Percentiles rank a stretch among this genome's conserved stretches.
Conservation (phyloP, 2,797 vertebrate species). For the Spinus pinus region DNA sequence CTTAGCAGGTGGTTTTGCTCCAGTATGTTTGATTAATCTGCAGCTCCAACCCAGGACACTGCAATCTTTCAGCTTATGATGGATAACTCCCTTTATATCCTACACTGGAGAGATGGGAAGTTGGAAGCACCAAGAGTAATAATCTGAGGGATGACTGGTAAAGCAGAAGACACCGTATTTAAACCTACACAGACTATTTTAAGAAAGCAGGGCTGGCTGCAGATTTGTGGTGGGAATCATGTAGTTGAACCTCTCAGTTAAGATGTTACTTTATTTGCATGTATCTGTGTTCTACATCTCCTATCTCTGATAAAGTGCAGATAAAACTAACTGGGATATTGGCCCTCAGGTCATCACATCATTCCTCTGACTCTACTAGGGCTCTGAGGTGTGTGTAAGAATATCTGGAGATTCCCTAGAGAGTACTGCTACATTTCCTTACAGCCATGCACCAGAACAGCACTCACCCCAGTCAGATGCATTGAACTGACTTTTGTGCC, state of each 20-base stretch:
- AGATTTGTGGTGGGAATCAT: not conserved
- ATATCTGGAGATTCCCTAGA: not conserved
- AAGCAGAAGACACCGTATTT: not conserved
- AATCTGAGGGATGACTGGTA: not conserved
- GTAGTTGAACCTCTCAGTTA: not conserved
- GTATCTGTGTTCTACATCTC: not conserved
- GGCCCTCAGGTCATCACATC: not conserved
- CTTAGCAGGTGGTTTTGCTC: not conserved
- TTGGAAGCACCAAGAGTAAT: not conserved
- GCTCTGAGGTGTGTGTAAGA: accelerated
- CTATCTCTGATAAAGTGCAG: not conserved
- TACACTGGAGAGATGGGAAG: not conserved
- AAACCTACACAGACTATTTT: not conserved
- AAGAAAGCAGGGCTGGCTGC: not conserved
- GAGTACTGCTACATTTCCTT: not conserved
- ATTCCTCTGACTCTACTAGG: not conserved
- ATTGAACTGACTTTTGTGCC: not conserved
- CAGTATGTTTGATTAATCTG: not conserved
- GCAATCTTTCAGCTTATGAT: not conserved
- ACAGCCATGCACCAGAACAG: not conserved
- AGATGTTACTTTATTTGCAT: not conserved
- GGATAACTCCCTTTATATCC: not conserved
- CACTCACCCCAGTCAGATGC: not conserved
- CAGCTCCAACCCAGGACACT: not conserved
- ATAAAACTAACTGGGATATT: not conserved